Evolutionary conservation across 2,797 vertebrate species (phyloP).

Genomic region (Pangasius djambal): DNA sequence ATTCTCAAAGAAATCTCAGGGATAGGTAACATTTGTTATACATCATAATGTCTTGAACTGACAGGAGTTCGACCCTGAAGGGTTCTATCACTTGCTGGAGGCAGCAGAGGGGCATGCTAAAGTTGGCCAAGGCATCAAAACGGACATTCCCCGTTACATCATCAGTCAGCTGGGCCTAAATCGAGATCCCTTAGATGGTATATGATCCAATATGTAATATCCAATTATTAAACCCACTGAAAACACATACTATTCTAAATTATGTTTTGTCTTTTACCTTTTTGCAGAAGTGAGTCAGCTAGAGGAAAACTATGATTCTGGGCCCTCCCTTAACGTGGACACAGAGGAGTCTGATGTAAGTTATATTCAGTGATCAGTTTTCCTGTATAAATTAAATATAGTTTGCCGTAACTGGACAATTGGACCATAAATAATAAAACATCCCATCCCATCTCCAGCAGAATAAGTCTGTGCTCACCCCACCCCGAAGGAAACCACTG

Average conservation of each 20-base stretch:
- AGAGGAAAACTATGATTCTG: conserved; percentile 82
- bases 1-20: neutral
- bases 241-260: neutral
- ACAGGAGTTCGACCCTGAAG: conserved; percentile 96
- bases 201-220: neutral
- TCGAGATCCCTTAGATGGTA: conserved; percentile 88
- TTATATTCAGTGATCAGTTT: neutral
- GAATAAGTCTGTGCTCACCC: conserved; percentile 64
- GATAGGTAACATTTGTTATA: neutral
- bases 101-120: conserved; percentile 95
- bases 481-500: conserved; percentile 86
- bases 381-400: neutral
- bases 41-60: conserved; percentile 29
- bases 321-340: conserved; percentile 74
- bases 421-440: neutral
- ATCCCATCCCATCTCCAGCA: conserved; percentile 20
- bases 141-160: conserved; percentile 93
- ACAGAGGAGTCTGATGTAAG: conserved; percentile 64
- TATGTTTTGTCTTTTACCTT: conserved; percentile 7
- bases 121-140: conserved; percentile 91
- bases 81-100: conserved; percentile 95
- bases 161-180: conserved; percentile 93
- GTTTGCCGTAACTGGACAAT: neutral
- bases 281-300: conserved; percentile 88
- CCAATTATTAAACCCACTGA: neutral